phyloP scores from a whole-genome alignment of 2,113 vertebrate genomes.

The Zosterops lateralis region DNA sequence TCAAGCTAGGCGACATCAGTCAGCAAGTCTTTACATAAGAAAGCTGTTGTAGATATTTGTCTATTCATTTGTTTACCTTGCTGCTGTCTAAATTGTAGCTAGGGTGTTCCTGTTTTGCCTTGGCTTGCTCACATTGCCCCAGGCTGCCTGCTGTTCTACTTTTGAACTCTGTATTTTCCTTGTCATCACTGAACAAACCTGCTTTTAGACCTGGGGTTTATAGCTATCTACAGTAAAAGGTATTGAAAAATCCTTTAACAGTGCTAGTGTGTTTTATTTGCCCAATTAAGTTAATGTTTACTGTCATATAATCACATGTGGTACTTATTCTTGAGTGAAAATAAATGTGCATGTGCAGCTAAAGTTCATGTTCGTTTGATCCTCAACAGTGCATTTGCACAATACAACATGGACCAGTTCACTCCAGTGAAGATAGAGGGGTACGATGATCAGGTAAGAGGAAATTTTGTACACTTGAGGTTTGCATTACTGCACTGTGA shows the following conservation, averaged over 20 bases:
- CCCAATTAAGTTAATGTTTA: not conserved
- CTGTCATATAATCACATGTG: not conserved
- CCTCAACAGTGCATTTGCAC: conserved; percentile 88
- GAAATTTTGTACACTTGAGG: not conserved
- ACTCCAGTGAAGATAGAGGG: conserved; percentile 89
- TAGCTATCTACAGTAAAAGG: not conserved
- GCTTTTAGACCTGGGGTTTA: not conserved
- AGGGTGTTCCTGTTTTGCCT: conserved; percentile 5
- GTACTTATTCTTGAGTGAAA: not conserved
- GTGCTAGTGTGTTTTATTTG: not conserved
- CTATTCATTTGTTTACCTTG: not conserved
- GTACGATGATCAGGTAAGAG: conserved; percentile 85
- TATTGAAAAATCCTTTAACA: not conserved
- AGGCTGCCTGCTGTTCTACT: conserved; percentile 22
- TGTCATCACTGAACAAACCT: not conserved
- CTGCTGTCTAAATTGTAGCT: not conserved
- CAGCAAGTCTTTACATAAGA: not conserved
- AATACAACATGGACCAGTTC: conserved; percentile 98
- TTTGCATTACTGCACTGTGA: not conserved
- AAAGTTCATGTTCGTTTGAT: not conserved
- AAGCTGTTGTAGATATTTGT: not conserved
- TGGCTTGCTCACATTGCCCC: not conserved
- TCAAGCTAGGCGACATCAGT: not conserved
- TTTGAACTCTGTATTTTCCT: conserved; percentile 21
- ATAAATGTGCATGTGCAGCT: not conserved